Evolutionary conservation across 2,888 invertebrate genomes (phyloP), one percentile per base, ranked within the genome.

Genomic region (Agonopterix alstromeriana): DNA sequence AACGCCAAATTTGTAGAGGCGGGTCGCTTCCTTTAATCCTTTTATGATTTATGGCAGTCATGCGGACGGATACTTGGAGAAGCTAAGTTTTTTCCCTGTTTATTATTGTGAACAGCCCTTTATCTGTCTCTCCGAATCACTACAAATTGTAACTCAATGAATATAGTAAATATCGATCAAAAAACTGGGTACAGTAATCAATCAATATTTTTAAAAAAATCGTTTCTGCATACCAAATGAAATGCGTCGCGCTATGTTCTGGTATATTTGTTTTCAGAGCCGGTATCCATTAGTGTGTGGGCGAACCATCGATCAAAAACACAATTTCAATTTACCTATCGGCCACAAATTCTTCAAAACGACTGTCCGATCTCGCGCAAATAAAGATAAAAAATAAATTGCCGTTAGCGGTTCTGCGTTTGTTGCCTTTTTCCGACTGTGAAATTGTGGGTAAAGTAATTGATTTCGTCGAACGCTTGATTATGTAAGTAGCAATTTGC

Each of bases 291-390:
- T 79, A 78, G 57, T 57, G 50, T 51, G 73, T 65, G 67, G 47
- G 60, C 59, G 62, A 47, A 67, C 69, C 77, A 85, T 84, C 82
- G 77, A 83, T 85, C 84, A 82, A 77, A 77, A 65, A 70, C 73
- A 74, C 82, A 73, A 79, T 81, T 78, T 80, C 85, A 86, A 84
- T 85, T 86, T 84, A 83, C 85, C 83, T 77, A 72, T 74, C 77
- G 70, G 71, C 82, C 82, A 83, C 84, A 83, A 83, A 84, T 84
- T 81, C 84, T 78, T 82, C 78, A 80, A 78, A 78, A 75, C 76
- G 73, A 75, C 75, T 76, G 75, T 66, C 73, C 70, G 64, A 65
- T 70, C 65, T 56, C 60, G 60, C 57, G 54, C 66, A 66, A 67
- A 70, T 70, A 75, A 57, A 74, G 77, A 77, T 77, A 80, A 77